Conservation (phyloP, 2,113 vertebrate genomes). For the Fukomys damarensis region DNA sequence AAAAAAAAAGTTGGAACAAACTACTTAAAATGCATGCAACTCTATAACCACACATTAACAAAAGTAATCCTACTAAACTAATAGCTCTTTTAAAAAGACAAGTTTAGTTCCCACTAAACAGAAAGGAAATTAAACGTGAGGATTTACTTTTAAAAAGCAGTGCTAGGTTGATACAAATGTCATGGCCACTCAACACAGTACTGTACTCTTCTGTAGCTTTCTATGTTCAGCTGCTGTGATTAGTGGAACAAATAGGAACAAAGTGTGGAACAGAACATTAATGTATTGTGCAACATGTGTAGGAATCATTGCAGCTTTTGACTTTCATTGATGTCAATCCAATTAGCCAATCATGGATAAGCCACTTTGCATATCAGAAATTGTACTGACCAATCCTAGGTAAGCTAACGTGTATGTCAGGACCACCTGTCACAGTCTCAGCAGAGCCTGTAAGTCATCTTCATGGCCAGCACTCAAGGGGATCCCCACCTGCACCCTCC, state of each 20-base stretch:
- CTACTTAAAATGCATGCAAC: neutral
- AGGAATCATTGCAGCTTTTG: slow-evolving; percentile 18
- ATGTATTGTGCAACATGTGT: neutral
- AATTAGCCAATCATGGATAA: neutral
- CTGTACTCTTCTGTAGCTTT: neutral
- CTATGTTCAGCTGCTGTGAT: neutral
- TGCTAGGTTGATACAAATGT: neutral
- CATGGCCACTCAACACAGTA: neutral
- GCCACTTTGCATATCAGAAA: slow-evolving; percentile 1
- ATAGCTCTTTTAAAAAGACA: neutral
- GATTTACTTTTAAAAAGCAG: neutral
- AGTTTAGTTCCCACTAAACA: slow-evolving; percentile 32
- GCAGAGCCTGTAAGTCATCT: neutral
- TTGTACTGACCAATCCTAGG: neutral
- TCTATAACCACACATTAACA: neutral
- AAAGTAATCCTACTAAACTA: neutral
- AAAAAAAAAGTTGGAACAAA: neutral
- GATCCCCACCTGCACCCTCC: neutral
- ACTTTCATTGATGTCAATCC: slow-evolving; percentile 20
- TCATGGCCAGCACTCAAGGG: neutral
- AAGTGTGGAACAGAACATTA: neutral
- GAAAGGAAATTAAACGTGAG: neutral
- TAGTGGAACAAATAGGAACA: slow-evolving; percentile 13
- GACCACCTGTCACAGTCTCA: neutral
- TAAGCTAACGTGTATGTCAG: neutral